A percentile compares a stretch with the other conserved stretches of the same genome.
Conservation (phyloP, 2,797 vertebrate species). For the Danio choprae region DNA sequence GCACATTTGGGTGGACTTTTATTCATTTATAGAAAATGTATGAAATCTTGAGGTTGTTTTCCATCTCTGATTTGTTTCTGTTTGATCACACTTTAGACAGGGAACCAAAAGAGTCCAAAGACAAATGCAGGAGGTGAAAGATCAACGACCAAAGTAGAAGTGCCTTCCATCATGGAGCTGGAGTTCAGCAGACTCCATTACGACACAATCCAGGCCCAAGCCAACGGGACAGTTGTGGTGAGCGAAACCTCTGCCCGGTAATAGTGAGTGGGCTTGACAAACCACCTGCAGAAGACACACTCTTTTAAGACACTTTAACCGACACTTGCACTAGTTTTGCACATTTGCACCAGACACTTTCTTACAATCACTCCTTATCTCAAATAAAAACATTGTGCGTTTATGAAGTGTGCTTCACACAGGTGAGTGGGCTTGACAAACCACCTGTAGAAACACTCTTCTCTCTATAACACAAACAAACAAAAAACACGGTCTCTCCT, state of each 20-base stretch:
- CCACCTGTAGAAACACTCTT: no score
- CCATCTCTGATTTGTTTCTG: neutral
- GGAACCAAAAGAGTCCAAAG: neutral
- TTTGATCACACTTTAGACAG: neutral
- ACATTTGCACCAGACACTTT: no score
- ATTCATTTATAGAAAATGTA: neutral
- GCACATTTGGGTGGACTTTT: neutral
- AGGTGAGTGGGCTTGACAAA: no score
- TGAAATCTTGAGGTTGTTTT: neutral
- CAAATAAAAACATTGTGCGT: no score
- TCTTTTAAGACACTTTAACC: no score
- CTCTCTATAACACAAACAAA: no score
- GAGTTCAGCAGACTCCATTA: slow-evolving; percentile 67
- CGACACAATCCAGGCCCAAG: slow-evolving; percentile 56
- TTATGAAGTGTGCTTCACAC: no score
- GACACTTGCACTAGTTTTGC: no score
- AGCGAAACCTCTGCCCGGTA: slow-evolving; percentile 14
- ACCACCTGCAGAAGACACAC: no score
- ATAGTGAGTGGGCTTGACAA: no score
- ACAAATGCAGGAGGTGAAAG: neutral
- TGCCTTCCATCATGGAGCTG: slow-evolving; percentile 66
- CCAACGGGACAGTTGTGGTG: slow-evolving; percentile 70
- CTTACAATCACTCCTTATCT: no score
- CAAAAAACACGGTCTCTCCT: no score
- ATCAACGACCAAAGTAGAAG: slow-evolving; percentile 21